Percentiles rank a stretch among this genome's conserved stretches.
Evolutionary conservation across 2,888 invertebrate species (phyloP).

Genomic region (Dynastes grantii): DNA sequence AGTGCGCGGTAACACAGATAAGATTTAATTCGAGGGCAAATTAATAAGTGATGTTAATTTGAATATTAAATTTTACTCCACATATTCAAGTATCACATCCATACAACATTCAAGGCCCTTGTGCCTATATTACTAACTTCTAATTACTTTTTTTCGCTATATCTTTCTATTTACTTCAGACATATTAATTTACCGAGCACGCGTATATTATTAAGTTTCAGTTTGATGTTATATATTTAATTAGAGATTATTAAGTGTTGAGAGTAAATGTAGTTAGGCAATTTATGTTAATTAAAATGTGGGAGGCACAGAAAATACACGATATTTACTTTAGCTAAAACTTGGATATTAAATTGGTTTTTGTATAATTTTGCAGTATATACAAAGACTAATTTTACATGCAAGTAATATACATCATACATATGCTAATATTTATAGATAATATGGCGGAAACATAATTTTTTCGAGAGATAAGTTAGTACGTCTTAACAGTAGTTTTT

Average conservation of each 20-base stretch:
- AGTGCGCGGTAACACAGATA: no score
- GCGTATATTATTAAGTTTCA: neutral
- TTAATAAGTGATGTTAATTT: no score
- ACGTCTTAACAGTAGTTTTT: neutral
- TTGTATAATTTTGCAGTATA: neutral
- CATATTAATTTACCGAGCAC: neutral
- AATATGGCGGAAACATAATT: slow-evolving; percentile 19
- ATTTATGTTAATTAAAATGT: slow-evolving; percentile 5
- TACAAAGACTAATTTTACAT: slow-evolving; percentile 26
- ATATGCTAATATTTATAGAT: slow-evolving; percentile 18
- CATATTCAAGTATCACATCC: no score
- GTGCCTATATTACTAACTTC: no score
- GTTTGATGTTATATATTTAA: slow-evolving; percentile 1
- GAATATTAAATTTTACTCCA: no score
- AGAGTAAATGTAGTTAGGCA: neutral
- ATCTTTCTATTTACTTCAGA: no score
- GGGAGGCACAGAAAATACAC: slow-evolving; percentile 15
- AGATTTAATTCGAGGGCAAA: no score
- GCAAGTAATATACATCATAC: slow-evolving; percentile 28
- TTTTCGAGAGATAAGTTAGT: neutral
- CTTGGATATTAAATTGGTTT: slow-evolving; percentile 14
- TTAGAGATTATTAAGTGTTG: neutral
- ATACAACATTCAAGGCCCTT: no score
- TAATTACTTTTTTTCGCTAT: no score
- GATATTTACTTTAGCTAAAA: slow-evolving; percentile 28